A percentile compares a stretch with the other conserved stretches of the same genome.
phyloP scores from a whole-genome alignment of 2,113 vertebrate species.

The Macroglossus sobrinus region DNA sequence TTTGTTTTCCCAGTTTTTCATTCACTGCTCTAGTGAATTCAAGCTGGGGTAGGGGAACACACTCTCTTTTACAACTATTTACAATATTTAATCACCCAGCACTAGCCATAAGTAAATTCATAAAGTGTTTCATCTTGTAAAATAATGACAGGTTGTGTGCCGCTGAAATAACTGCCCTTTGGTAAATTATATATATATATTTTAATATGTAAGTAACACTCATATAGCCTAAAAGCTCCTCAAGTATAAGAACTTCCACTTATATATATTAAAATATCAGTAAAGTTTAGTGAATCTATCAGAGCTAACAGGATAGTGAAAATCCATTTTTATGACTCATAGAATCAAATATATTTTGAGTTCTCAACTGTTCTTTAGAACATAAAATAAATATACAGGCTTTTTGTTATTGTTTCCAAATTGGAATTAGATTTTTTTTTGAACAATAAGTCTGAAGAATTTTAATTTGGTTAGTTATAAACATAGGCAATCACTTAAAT shows the following conservation, averaged over 20 bases:
- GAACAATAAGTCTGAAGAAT: not conserved
- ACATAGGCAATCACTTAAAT: not conserved
- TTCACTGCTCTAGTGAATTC: conserved; percentile 65
- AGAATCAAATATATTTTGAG: not conserved
- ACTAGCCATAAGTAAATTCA: conserved; percentile 68
- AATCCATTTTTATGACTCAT: not conserved
- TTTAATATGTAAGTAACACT: not conserved
- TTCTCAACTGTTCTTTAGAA: not conserved
- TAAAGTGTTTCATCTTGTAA: conserved; percentile 70
- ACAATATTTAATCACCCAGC: conserved; percentile 56
- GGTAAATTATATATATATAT: conserved; percentile 34
- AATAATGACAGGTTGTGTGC: conserved; percentile 9
- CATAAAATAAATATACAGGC: not conserved
- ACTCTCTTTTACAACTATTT: conserved; percentile 70
- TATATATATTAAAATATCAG: conserved; percentile 1
- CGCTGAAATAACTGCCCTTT: conserved; percentile 50
- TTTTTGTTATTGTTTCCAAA: not conserved
- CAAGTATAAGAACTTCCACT: not conserved
- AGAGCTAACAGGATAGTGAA: not conserved
- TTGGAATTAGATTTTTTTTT: not conserved
- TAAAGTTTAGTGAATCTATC: not conserved
- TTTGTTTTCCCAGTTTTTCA: conserved; percentile 69
- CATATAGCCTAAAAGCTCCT: not conserved
- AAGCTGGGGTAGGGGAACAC: conserved; percentile 31
- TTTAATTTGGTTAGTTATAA: not conserved